Conservation (phyloP, 2,797 vertebrate genomes). For the Hypotaenidia okinawae region DNA sequence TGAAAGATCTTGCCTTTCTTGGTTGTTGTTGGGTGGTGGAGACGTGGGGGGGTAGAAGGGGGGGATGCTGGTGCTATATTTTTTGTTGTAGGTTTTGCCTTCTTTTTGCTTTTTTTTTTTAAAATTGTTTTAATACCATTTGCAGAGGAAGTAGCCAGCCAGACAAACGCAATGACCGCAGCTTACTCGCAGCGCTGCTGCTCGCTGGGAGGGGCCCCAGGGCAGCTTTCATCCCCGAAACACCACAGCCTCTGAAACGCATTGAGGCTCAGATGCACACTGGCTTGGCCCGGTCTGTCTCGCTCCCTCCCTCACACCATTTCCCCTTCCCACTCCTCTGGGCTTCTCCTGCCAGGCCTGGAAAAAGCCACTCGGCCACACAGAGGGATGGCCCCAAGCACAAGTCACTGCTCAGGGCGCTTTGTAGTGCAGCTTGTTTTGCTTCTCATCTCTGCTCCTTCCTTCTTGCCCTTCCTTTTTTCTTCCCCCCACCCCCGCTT, state of each 20-base stretch:
- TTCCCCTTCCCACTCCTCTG: background rate
- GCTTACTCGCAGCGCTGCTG: slow-evolving; percentile 24
- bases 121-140: background rate
- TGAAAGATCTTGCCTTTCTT: slow-evolving; percentile 64
- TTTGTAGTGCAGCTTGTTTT: background rate
- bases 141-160: background rate
- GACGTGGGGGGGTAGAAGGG: background rate
- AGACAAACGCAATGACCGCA: background rate
- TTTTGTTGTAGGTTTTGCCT: slow-evolving; percentile 15
- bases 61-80: background rate
- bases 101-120: background rate
- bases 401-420: background rate
- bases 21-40: slow-evolving; percentile 52
- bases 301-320: background rate
- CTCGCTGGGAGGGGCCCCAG: slow-evolving; percentile 38
- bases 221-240: slow-evolving; percentile 54
- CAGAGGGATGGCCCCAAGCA: slow-evolving; percentile 37
- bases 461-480: background rate
- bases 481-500: background rate
- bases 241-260: background rate
- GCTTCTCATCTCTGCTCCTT: background rate
- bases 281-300: fast-evolving
- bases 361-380: slow-evolving; percentile 18
- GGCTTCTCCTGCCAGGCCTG: slow-evolving; percentile 35
- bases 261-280: background rate